Base-by-base conservation (phyloP, 2,888 invertebrate genomes). In the Cataglyphis rosenhaueri region DNA sequence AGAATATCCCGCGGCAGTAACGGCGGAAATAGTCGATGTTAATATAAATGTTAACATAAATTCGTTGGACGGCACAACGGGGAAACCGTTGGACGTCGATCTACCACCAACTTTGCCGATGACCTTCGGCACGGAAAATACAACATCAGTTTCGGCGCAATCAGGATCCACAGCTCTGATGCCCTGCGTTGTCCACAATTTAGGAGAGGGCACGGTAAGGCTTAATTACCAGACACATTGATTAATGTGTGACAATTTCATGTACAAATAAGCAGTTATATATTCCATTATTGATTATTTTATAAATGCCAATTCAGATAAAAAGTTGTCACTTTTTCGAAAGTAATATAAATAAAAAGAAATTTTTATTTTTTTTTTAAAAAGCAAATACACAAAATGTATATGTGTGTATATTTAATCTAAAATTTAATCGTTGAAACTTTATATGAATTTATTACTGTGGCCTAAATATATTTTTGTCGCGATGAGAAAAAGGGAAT, bases 121-220 rank as follows among this genome's bases (percentile, higher is more conserved):
- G 95, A 97, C 96, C 94, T 98, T 98, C 93, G 97, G 96, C 73
- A 98, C 98, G 6, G 97, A 97, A 92, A 98, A 98, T 94, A 97
- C 97, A 86, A 97, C 97, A 0, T 95, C 97, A 65, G 96, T 98
- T 93, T 97, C 97, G 86, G 97, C 98, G 90, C 98, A 98, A 95
- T 97, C 97, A 64, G 98, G 98, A 21, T 97, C 97, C 84, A 97
- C 97, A 0, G 98, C 98, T 4, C 96, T 97, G 83, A 95, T 98
- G 86, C 98, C 98, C 1, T 98, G 98, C 94, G 96, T 97, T 86
- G 97, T 98, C 87, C 97, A 97, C 94, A 97, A 97, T 94, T 97
- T 98, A 91, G 98, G 98, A 74, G 98, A 98, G 94, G 98, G 98
- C 91, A 97, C 97, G 96, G 98, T 98, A 71, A 59, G 48, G 8